These are phyloP conservation scores for Molossus molossus DNA, from an alignment of 2,797 vertebrate genomes.

Conservation along the genomic window DNA sequence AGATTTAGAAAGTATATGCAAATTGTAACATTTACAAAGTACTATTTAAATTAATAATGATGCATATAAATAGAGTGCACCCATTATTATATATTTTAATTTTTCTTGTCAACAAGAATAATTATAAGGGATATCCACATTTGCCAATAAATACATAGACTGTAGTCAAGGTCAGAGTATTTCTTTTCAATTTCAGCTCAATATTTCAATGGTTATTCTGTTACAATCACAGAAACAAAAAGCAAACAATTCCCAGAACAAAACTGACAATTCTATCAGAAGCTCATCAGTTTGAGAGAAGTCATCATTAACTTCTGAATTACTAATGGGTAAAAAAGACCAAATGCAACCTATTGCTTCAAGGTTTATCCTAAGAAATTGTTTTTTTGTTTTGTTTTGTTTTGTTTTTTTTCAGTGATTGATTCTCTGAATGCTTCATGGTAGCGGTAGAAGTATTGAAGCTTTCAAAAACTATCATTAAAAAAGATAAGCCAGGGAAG, in stretches of 20 bases:
- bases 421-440: background rate
- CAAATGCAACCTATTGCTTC: constrained; percentile 8
- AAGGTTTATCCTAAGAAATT: constrained; percentile 47
- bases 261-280: background rate
- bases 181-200: background rate
- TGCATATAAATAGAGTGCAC: background rate
- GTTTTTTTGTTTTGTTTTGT: background rate
- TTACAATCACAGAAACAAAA: background rate
- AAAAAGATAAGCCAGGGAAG: background rate
- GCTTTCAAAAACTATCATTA: background rate
- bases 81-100: background rate
- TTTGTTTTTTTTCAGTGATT: background rate
- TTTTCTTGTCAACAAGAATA: background rate
- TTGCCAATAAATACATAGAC: background rate
- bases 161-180: background rate
- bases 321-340: background rate
- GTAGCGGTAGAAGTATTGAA: background rate
- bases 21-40: background rate
- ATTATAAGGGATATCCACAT: background rate
- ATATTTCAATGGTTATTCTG: background rate
- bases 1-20: background rate
- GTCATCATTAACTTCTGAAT: constrained; percentile 29
- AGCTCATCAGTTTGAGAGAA: background rate
- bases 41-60: background rate
- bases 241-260: background rate